Evolutionary conservation across 1,140 invertebrate genomes (phyloP).

Genomic region (Aphidius gifuensis): DNA sequence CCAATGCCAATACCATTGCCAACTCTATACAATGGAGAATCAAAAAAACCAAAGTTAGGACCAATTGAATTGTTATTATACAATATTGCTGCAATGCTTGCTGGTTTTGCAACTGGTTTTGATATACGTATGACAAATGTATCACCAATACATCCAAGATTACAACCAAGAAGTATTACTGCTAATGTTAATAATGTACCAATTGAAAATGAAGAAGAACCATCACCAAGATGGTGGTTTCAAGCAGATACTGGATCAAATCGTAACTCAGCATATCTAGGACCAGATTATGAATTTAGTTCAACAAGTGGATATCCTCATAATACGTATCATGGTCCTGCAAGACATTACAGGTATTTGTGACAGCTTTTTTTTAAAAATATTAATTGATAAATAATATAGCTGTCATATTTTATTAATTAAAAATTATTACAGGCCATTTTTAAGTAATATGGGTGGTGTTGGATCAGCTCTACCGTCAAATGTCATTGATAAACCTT

Average conservation of each 20-base stretch:
- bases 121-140: slow-evolving; percentile 86
- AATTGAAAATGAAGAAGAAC: slow-evolving; percentile 38
- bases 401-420: not conserved
- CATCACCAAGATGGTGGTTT: slow-evolving; percentile 47
- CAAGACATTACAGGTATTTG: slow-evolving; percentile 68
- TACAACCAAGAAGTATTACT: slow-evolving; percentile 57
- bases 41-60: slow-evolving; percentile 68
- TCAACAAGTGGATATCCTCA: slow-evolving; percentile 67
- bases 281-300: slow-evolving; percentile 60
- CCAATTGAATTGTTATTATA: slow-evolving; percentile 81
- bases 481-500: slow-evolving; percentile 58
- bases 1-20: slow-evolving; percentile 69
- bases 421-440: slow-evolving; percentile 39
- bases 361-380: slow-evolving; percentile 12
- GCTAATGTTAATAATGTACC: too few species aligned
- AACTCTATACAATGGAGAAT: slow-evolving; percentile 70
- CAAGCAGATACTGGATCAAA: slow-evolving; percentile 43
- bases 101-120: slow-evolving; percentile 84
- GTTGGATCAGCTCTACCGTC: slow-evolving; percentile 44
- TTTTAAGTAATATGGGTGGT: slow-evolving; percentile 49
- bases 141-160: slow-evolving; percentile 75
- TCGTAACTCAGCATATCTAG: slow-evolving; percentile 50
- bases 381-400: not conserved
- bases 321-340: slow-evolving; percentile 88
- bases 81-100: slow-evolving; percentile 86